These are phyloP conservation scores for Dryobota labecula DNA, from an alignment of 2,888 invertebrate genomes.

Conservation along the genomic window DNA sequence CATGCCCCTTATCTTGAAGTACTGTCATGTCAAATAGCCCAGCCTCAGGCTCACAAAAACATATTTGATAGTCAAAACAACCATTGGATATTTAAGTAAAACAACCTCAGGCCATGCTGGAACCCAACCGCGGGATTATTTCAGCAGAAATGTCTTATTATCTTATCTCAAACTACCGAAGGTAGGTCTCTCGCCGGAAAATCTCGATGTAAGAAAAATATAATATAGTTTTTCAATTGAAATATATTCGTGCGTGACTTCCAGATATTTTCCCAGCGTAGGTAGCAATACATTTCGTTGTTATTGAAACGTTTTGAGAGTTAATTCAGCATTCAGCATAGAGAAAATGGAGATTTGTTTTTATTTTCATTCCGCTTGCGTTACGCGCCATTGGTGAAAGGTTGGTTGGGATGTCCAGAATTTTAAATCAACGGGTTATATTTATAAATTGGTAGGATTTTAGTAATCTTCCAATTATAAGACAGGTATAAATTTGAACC, in stretches of 20 bases:
- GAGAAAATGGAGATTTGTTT: conserved; percentile 14
- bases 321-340: conserved; percentile 12
- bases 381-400: conserved; percentile 13
- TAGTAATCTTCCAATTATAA: no score
- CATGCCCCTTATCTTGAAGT: not conserved
- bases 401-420: not conserved
- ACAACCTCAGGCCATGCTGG: not conserved
- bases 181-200: conserved; percentile 10
- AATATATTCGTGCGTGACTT: conserved; percentile 40
- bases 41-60: conserved; percentile 14
- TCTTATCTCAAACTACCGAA: conserved; percentile 19
- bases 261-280: conserved; percentile 27
- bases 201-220: conserved; percentile 38
- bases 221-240: conserved; percentile 22
- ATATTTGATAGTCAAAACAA: conserved; percentile 31
- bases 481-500: no score
- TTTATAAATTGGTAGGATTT: no score
- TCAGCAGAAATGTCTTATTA: conserved; percentile 26
- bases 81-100: conserved; percentile 27
- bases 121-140: conserved; percentile 11
- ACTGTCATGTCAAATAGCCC: not conserved
- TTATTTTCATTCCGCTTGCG: conserved; percentile 13
- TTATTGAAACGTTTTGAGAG: conserved; percentile 36
- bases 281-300: conserved; percentile 16
- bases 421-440: conserved; percentile 20